phyloP scores from a whole-genome alignment of 1,140 invertebrate species.

The Coelopa frigida region DNA sequence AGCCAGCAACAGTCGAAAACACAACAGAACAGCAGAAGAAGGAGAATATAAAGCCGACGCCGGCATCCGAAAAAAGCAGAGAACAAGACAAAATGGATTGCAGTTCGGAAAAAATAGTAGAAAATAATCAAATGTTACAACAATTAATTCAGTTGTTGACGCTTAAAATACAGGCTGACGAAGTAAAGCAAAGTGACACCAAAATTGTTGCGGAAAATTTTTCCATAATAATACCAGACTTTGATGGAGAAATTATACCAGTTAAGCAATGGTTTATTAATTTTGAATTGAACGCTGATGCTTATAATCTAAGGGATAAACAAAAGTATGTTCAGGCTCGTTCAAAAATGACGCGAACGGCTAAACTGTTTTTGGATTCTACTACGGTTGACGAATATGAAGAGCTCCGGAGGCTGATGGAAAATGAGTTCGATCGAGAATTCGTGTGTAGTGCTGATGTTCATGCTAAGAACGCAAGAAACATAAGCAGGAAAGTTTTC shows the following conservation, averaged over 20 bases:
- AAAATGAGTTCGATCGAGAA: background rate
- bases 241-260: conserved; percentile 1
- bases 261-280: background rate
- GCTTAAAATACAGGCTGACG: conserved; percentile 8
- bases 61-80: no score
- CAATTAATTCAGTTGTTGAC: no score
- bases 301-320: conserved; percentile 6
- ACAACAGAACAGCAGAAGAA: no score
- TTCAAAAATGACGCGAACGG: background rate
- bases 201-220: conserved; percentile 7
- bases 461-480: background rate
- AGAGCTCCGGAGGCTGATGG: background rate
- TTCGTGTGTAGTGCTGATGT: conserved; percentile 2
- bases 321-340: conserved; percentile 4
- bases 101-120: no score
- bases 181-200: conserved; percentile 2
- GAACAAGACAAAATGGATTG: no score
- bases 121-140: no score
- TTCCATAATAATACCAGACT: conserved; percentile 7
- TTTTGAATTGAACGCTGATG: conserved; percentile 4
- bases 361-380: conserved; percentile 4
- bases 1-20: no score
- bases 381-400: background rate
- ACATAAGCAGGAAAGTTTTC: background rate
- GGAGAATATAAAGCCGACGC: no score